phyloP scores from a whole-genome alignment of 2,888 invertebrate species.

The Troglohyphantes excavatus region DNA sequence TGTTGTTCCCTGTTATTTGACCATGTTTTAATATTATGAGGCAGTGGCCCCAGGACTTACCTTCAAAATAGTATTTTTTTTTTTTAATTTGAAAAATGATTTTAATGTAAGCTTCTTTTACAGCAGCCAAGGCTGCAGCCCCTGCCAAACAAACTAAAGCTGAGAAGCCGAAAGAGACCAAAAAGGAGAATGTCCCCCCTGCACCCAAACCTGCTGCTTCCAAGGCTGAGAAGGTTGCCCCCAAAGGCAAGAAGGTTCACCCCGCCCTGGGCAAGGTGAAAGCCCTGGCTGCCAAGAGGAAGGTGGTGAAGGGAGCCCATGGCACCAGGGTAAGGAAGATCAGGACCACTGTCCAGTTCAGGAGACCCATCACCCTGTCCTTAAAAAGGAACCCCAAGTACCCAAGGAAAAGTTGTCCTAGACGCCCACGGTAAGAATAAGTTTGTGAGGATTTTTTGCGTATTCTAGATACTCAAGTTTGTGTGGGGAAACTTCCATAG shows the following conservation, averaged over 20 bases:
- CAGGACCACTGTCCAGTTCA: constrained; percentile 97
- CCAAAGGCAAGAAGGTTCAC: constrained; percentile 61
- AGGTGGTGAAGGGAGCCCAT: constrained; percentile 95
- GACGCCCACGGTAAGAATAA: constrained; percentile 89
- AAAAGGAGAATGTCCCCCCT: constrained; percentile 79
- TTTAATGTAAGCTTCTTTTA: too few species aligned
- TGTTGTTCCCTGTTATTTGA: too few species aligned
- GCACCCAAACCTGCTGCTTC: constrained; percentile 65
- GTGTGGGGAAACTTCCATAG: too few species aligned
- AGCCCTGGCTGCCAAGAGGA: constrained; percentile 81
- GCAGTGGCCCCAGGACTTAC: too few species aligned
- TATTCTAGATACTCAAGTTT: too few species aligned
- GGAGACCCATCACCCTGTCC: constrained; percentile 95
- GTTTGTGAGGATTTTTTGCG: too few species aligned
- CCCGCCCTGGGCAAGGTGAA: constrained; percentile 72
- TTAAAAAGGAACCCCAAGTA: constrained; percentile 96
- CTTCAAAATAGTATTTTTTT: too few species aligned
- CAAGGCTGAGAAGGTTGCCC: constrained; percentile 68
- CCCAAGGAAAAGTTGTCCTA: constrained; percentile 96
- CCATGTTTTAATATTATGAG: too few species aligned
- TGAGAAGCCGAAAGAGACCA: constrained; percentile 64
- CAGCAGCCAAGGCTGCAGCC: constrained; percentile 35
- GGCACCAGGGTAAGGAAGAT: constrained; percentile 94
- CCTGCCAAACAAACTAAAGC: constrained; percentile 44
- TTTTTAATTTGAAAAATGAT: too few species aligned